Base-by-base conservation (phyloP, 1,140 invertebrate genomes). In the Sycobia sp. region DNA sequence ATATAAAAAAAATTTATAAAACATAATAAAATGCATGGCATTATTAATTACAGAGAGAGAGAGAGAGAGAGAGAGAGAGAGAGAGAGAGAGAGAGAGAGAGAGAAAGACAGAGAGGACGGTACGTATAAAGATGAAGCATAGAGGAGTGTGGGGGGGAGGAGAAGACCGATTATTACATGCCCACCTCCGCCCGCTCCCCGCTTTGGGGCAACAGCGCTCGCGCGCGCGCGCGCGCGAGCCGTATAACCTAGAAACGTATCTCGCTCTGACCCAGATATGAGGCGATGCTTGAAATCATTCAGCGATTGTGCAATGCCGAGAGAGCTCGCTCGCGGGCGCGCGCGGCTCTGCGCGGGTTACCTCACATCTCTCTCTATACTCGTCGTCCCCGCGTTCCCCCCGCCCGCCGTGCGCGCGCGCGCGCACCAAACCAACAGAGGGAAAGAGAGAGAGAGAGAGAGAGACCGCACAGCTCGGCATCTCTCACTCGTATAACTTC, bases 281-380 rank as follows among this genome's bases (percentile, higher is more conserved):
- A 82, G 77, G 79, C 79, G 79, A 81, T 81, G 80, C 80, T 82
- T 82, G 80, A 82, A 82, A 82, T 82, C 79, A 81, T 82, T 81
- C 77, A 81, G 74, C 73, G 78, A 80, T 82, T 82, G 80, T 81
- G 80, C 76, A 82, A 82, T 73, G 71, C 73, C 67, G 73, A 70
- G n/a, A n/a, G n/a, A n/a, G n/a, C 70, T 46, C 70, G 65, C 47
- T 67, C 67, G 55, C 70, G 46, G 70, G 59, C 70, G 53, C 55
- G 47, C 23, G 11, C 60, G 67, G 5, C 18, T 20, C 29, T 22
- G 51, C 27, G 34, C 13, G 68, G 72, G 78, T 81, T 81, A 81
- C 80, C 77, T 80, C 78, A 82, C 76, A 75, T 80, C 74, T 75
- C n/a, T n/a, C n/a, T n/a, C n/a, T n/a, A n/a, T n/a, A n/a, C n/a